These are phyloP conservation scores for Malachius bipustulatus DNA, from an alignment of 2,888 invertebrate genomes.

Conservation along the genomic window DNA sequence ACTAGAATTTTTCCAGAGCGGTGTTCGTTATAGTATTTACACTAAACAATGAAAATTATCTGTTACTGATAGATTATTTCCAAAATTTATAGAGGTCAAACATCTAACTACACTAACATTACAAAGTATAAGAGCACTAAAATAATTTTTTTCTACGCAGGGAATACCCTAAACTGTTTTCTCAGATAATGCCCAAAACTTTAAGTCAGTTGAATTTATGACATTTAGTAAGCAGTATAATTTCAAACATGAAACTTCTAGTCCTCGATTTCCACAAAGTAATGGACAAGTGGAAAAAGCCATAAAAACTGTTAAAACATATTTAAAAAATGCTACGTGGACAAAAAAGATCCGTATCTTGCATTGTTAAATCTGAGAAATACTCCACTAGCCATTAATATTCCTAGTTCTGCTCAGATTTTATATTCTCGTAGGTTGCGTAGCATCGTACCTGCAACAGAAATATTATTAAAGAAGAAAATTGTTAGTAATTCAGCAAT, in stretches of 20 bases:
- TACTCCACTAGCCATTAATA: conserved; percentile 11
- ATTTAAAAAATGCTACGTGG: conserved; percentile 7
- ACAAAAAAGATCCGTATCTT: conserved; percentile 15
- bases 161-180: conserved; percentile 9
- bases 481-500: too few relatives aligned
- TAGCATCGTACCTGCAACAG: neutral
- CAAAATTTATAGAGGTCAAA: conserved; percentile 9
- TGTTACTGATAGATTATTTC: conserved; percentile 7
- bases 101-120: neutral
- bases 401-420: conserved; percentile 3
- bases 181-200: conserved; percentile 11
- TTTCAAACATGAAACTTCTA: conserved; percentile 11
- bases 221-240: conserved; percentile 9
- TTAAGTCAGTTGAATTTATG: conserved; percentile 5
- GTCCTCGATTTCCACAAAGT: conserved; percentile 13
- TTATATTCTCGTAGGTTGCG: neutral
- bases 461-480: too few relatives aligned
- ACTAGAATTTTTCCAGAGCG: too few relatives aligned
- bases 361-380: conserved; percentile 16
- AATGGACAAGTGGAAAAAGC: conserved; percentile 13
- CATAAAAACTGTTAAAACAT: conserved; percentile 6
- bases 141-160: conserved; percentile 8
- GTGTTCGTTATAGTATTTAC: too few relatives aligned
- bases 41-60: neutral
- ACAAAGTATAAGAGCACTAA: conserved; percentile 7